Conservation (phyloP, 2,797 vertebrate species). For the Chelonia mydas region DNA sequence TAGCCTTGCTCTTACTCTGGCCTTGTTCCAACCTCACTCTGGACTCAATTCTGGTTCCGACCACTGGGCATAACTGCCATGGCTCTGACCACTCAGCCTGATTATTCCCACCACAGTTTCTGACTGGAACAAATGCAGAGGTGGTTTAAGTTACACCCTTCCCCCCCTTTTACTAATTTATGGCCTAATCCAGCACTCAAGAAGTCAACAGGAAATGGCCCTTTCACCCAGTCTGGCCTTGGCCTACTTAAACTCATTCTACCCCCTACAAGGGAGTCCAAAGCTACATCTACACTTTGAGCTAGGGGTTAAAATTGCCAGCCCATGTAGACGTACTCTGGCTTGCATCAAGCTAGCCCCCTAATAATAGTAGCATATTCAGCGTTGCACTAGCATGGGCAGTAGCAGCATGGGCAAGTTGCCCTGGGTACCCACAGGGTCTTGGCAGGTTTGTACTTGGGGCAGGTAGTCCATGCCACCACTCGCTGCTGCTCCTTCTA, state of each 20-base stretch:
- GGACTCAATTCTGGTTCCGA: neutral
- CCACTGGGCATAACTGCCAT: neutral
- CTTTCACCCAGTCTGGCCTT: neutral
- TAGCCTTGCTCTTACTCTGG: neutral
- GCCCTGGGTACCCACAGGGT: neutral
- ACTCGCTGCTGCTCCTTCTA: too few relatives aligned
- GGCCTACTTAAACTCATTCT: neutral
- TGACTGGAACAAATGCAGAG: neutral
- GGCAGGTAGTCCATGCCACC: neutral
- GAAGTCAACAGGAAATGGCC: neutral
- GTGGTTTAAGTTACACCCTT: neutral
- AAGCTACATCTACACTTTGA: neutral
- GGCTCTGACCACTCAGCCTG: neutral
- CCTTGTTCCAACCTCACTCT: neutral
- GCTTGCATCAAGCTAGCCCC: neutral
- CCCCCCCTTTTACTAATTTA: neutral
- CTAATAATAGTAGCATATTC: neutral
- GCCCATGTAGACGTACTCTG: neutral
- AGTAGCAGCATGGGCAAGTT: neutral
- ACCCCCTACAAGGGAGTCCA: neutral
- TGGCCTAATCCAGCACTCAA: neutral
- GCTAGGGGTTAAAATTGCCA: neutral
- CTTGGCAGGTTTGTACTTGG: neutral
- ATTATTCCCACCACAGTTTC: neutral
- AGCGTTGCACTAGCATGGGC: neutral